Conservation (phyloP, 2,888 invertebrate genomes). For the Polyommatus icarus region DNA sequence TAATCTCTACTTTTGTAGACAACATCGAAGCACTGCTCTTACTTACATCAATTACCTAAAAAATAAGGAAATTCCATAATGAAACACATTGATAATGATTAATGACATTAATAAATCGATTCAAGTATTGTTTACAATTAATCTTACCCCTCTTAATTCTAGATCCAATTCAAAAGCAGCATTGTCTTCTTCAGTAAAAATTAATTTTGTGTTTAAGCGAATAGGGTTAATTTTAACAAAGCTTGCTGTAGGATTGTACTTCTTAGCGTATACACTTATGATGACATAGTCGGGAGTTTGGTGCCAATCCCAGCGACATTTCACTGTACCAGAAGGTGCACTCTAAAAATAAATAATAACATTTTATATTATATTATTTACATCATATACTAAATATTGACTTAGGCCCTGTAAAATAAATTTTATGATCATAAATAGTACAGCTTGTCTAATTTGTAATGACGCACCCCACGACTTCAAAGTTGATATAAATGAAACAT, state of each 20-base stretch:
- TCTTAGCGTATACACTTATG: slow-evolving; percentile 94
- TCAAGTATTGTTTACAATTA: too few relatives aligned
- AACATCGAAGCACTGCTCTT: slow-evolving; percentile 88
- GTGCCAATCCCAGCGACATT: slow-evolving; percentile 97
- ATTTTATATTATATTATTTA: not conserved
- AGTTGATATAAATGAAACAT: too few relatives aligned
- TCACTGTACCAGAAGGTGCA: slow-evolving; percentile 75
- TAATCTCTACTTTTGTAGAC: slow-evolving; percentile 95
- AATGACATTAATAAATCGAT: too few relatives aligned
- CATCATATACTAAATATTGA: not conserved
- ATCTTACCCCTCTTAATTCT: slow-evolving; percentile 89
- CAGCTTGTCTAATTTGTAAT: too few relatives aligned
- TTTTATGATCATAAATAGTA: not conserved
- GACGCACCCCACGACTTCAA: too few relatives aligned
- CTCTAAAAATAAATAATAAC: slow-evolving; percentile 63
- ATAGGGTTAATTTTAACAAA: slow-evolving; percentile 91
- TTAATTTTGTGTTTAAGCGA: slow-evolving; percentile 85
- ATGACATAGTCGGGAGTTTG: slow-evolving; percentile 93
- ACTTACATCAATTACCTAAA: slow-evolving; percentile 88
- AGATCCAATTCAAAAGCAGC: slow-evolving; percentile 87
- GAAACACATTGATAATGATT: too few relatives aligned
- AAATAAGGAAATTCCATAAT: slow-evolving; percentile 30
- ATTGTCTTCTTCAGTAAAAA: slow-evolving; percentile 88
- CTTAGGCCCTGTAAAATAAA: not conserved
- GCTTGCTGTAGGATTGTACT: slow-evolving; percentile 89